These are phyloP conservation scores for Patella ulyssiponensis DNA, from an alignment of 2,888 invertebrate genomes.

Conservation along the genomic window DNA sequence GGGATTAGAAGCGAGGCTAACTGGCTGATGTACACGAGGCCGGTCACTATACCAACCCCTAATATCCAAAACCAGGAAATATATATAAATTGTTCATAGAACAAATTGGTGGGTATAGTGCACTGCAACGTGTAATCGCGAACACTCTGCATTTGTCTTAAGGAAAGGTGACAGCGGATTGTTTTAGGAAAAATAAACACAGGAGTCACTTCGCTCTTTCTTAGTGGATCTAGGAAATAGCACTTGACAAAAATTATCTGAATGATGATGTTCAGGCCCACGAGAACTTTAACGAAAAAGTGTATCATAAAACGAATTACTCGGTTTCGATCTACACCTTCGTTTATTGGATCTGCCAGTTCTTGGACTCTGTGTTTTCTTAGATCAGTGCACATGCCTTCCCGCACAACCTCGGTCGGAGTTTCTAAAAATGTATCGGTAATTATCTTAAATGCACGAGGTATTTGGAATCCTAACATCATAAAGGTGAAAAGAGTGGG, in stretches of 20 bases:
- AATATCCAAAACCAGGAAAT: constrained; percentile 2
- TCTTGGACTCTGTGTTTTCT: background rate
- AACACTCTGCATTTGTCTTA: background rate
- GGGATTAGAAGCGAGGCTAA: background rate
- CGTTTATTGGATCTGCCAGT: background rate
- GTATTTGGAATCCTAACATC: background rate
- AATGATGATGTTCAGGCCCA: background rate
- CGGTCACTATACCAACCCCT: background rate
- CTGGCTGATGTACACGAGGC: background rate
- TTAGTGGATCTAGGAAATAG: background rate
- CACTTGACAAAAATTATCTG: background rate
- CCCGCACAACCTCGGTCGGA: too few species aligned
- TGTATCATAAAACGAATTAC: background rate
- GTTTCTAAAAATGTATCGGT: background rate
- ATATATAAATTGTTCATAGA: background rate
- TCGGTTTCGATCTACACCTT: background rate
- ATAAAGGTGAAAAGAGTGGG: background rate
- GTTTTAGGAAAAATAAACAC: background rate
- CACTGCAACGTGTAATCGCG: background rate
- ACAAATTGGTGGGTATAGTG: background rate
- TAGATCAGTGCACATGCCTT: background rate
- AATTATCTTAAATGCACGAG: background rate
- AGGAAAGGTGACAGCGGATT: background rate
- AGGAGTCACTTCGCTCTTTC: background rate
- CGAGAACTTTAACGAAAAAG: background rate